Conservation (phyloP, 2,888 invertebrate genomes). For the Pollenia labialis region DNA sequence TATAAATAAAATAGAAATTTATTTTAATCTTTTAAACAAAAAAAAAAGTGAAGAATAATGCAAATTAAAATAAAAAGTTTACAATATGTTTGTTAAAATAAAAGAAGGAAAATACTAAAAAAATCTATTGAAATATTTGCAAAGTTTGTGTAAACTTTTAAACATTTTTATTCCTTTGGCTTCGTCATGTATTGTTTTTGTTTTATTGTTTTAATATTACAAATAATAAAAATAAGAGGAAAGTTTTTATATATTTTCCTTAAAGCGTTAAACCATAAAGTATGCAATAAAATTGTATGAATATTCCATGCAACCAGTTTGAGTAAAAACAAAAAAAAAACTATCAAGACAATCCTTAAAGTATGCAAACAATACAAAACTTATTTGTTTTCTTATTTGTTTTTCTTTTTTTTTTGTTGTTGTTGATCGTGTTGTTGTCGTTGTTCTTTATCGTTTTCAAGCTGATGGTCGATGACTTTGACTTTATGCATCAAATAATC, state of each 20-base stretch:
- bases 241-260: constrained; percentile 37
- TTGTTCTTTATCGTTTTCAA: background rate
- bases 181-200: constrained; percentile 3
- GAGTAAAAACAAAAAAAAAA: constrained; percentile 8
- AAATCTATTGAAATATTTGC: constrained; percentile 57
- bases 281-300: constrained; percentile 59
- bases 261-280: constrained; percentile 64
- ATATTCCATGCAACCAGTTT: background rate
- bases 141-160: constrained; percentile 38
- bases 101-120: constrained; percentile 16
- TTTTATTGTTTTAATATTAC: background rate
- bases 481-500: constrained; percentile 44
- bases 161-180: background rate
- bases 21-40: background rate
- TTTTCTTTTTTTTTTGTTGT: no score
- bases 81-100: background rate
- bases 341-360: constrained; percentile 58
- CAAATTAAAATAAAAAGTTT: background rate
- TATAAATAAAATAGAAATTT: background rate
- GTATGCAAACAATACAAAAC: constrained; percentile 63
- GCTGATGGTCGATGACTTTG: constrained; percentile 43
- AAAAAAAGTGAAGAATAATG: background rate
- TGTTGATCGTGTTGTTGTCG: background rate
- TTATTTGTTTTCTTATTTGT: constrained; percentile 32
- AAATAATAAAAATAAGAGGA: constrained; percentile 20